These are phyloP conservation scores for Calephelis virginiensis DNA, from an alignment of 1,140 invertebrate species.

Conservation along the genomic window DNA sequence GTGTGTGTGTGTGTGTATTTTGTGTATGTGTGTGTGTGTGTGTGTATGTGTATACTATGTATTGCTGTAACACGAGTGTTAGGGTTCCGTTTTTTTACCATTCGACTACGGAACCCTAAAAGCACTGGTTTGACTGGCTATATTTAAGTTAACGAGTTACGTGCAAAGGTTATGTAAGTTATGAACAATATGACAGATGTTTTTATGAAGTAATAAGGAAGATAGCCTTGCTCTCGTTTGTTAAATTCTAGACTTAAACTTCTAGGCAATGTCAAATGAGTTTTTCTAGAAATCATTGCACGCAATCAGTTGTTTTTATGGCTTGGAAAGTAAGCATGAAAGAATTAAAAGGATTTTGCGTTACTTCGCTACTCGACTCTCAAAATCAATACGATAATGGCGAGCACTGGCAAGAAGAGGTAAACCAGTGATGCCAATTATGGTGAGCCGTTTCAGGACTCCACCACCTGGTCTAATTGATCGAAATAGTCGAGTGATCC, in stretches of 20 bases:
- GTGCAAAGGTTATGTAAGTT: slow-evolving; percentile 5
- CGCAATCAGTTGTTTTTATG: neutral
- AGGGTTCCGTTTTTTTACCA: too few relatives aligned
- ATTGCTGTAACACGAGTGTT: too few relatives aligned
- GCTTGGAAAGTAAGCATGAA: neutral
- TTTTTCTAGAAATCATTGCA: neutral
- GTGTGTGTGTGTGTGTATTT: too few relatives aligned
- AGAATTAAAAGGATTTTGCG: neutral
- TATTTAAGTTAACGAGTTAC: slow-evolving; percentile 6
- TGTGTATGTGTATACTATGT: too few relatives aligned
- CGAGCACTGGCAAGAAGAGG: too few relatives aligned
- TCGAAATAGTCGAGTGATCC: too few relatives aligned
- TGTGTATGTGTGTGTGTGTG: too few relatives aligned
- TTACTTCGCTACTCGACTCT: too few relatives aligned
- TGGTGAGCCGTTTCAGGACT: too few relatives aligned
- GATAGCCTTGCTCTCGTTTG: neutral
- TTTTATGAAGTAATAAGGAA: slow-evolving; percentile 2
- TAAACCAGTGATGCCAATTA: too few relatives aligned
- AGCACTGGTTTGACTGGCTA: neutral
- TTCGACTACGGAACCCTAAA: neutral
- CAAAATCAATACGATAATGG: too few relatives aligned
- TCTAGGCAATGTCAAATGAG: slow-evolving; percentile 4
- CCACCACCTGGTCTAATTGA: too few relatives aligned
- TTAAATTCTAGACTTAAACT: slow-evolving; percentile 2
- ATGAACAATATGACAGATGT: slow-evolving; percentile 9